These are phyloP conservation scores for Oreohelix idahoensis DNA, from an alignment of 1,140 invertebrate genomes.

Conservation along the genomic window DNA sequence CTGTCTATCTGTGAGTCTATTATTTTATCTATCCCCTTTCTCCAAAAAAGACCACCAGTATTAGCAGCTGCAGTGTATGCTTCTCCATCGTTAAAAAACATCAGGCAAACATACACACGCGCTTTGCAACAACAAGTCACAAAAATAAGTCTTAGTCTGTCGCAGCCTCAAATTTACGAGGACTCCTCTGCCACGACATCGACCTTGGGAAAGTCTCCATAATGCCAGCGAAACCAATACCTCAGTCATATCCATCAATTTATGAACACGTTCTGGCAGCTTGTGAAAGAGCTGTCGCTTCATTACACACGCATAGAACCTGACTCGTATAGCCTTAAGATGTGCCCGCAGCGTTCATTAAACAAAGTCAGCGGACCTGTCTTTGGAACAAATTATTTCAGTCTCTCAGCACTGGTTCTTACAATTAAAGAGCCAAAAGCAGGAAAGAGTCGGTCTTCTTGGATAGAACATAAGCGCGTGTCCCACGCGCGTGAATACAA, in stretches of 20 bases:
- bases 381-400: neutral
- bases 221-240: neutral
- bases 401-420: neutral
- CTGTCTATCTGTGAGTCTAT: too few relatives aligned
- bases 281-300: neutral
- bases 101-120: neutral
- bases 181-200: too few relatives aligned
- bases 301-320: neutral
- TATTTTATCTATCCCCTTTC: too few relatives aligned
- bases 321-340: neutral
- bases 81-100: neutral
- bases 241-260: neutral
- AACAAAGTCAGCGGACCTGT: neutral
- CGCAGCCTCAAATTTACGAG: too few relatives aligned
- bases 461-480: neutral
- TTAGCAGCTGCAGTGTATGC: too few relatives aligned
- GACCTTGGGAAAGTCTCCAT: slow-evolving; percentile 2
- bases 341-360: slow-evolving; percentile 6
- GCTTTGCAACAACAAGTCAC: too few relatives aligned
- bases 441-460: neutral
- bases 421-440: neutral
- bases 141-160: too few relatives aligned
- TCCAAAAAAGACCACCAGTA: too few relatives aligned
- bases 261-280: slow-evolving; percentile 16
- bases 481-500: neutral